Conservation (phyloP, 53 echinoderm and acorn worm species). For the Henricia sp. region DNA sequence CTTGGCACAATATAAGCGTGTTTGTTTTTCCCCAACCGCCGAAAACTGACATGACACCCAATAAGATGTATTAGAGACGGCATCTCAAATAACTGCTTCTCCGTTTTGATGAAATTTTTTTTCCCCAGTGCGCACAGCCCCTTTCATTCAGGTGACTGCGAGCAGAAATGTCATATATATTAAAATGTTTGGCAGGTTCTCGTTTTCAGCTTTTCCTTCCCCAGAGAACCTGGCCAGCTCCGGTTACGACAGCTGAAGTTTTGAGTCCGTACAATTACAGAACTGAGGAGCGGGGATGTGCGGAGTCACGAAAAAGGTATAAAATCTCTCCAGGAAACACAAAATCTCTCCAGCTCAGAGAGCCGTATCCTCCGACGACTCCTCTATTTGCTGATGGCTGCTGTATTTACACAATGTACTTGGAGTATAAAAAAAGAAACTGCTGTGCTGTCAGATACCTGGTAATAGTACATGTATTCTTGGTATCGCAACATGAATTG, state of each 20-base stretch:
- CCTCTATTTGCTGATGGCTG: too few species aligned
- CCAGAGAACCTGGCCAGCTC: conserved; percentile 30
- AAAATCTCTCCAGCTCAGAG: too few species aligned
- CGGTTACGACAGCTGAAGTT: conserved; percentile 33
- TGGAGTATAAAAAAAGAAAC: too few species aligned
- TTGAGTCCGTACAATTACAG: conserved; percentile 44
- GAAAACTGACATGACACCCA: conserved; percentile 60
- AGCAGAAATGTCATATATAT: conserved; percentile 57
- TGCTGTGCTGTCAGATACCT: too few species aligned
- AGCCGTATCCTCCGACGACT: conserved; percentile 1
- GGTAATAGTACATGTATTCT: too few species aligned
- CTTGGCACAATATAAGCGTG: conserved; percentile 30
- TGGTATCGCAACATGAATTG: too few species aligned
- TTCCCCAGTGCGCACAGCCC: background rate
- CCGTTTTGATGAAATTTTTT: background rate
- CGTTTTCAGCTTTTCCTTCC: conserved; percentile 33
- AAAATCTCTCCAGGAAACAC: background rate
- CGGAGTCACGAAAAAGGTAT: background rate
- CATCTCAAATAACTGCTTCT: conserved; percentile 39
- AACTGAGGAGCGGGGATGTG: conserved; percentile 32
- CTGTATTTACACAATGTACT: too few species aligned
- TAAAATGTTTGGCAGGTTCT: conserved; percentile 56
- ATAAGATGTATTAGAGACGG: conserved; percentile 40
- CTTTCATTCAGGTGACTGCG: conserved; percentile 1
- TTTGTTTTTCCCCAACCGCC: conserved; percentile 46